Base-by-base conservation (phyloP, 1,140 invertebrate genomes). In the Drosophila athabasca region DNA sequence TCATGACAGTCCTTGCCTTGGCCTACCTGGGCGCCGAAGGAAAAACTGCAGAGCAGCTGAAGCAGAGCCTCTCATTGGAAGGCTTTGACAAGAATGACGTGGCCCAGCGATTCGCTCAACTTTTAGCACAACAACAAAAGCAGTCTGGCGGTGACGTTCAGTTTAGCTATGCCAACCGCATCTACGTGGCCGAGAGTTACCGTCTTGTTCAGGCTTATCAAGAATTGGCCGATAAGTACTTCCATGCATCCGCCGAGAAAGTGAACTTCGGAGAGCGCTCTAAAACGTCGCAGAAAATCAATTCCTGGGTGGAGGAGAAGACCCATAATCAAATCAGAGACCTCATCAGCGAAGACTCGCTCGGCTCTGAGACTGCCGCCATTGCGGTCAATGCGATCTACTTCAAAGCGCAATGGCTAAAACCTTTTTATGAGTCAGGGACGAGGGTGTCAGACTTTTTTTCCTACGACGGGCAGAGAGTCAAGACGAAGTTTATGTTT, bases 301-400 rank as follows among this genome's bases (percentile, higher is more conserved):
- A 95, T 70, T 43, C 72, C 7, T 95, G 94, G 93, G 94, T 94
- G 15, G 90, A 92, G 49, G 67, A 92, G 9, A 69, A 93, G 58
- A 95, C 95, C 0, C 88, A 93, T 29, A 78, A 93, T 24, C 93
- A 93, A 80, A 95, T 95, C 26, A 92, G 92, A 49, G 73, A 94
- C 68, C 82, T 95, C 7, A 70, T 95, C 19, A 31, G 70, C 2
- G 11, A 82, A 39, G 91, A 67, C 64, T 76, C 79, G 4, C 58
- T 93, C 0, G 58, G 58, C 39, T 11, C 2, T 0, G 6, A 79
- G 15, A 92, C 92, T 79, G 90, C 19, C 24, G 67, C 95, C 55
- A 88, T 95, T 8, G 88, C 95, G 6, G 91, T 93, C 3, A 95
- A 95, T 87, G 94, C 94, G 4, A 92, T 95, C 19, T 94, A 95